Base-by-base conservation (phyloP, 1,140 invertebrate genomes). In the Antheraea pernyi region DNA sequence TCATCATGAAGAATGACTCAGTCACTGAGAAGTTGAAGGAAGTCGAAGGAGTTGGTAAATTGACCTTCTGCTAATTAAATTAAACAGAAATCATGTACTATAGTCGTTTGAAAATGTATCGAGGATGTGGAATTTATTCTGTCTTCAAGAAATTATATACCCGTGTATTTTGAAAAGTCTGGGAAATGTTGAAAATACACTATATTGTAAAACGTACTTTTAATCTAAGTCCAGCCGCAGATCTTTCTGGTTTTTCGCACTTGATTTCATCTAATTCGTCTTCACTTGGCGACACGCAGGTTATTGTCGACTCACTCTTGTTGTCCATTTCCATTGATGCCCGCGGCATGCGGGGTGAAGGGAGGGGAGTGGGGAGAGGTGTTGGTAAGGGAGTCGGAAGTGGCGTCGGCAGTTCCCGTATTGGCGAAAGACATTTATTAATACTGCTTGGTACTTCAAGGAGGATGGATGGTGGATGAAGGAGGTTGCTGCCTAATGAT, bases 351-450 rank as follows among this genome's bases (percentile, higher is more conserved):
- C 79, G 86, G 70, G 79, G 91, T 70, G 80, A 91, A 53, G 82
- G 86, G 19, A 95, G 85, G 0, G 95, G 95, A 3, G 95, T 96
- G 8, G 95, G 93, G 39, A 95, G 91, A 18, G 95, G 95, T 10
- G 95, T 96, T 74, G 93, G 95, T 66, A 93, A 93, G 48, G 95
- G 96, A 5, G 95, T 96, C 0, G 96, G 95, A 65, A 94, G 91
- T 59, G 95, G 96, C 7, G 95, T 96, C 3, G 96, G 95, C 65
- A 96, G 85, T 85, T 96, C 95, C 67, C 95, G 91, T 69, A 96
- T 96, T 0, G 96, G 95, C 39, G 95, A 96, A 65, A 96, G 92
- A 84, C 95, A 96, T 83, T 95, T 95, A 76, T 95, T 95, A 48
- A 95, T 95, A 81, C 92, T 91, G 76, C 93, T 94, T 8, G 96